These are phyloP conservation scores for Drosophila cognata DNA, from an alignment of 2,888 invertebrate species.

Conservation along the genomic window DNA sequence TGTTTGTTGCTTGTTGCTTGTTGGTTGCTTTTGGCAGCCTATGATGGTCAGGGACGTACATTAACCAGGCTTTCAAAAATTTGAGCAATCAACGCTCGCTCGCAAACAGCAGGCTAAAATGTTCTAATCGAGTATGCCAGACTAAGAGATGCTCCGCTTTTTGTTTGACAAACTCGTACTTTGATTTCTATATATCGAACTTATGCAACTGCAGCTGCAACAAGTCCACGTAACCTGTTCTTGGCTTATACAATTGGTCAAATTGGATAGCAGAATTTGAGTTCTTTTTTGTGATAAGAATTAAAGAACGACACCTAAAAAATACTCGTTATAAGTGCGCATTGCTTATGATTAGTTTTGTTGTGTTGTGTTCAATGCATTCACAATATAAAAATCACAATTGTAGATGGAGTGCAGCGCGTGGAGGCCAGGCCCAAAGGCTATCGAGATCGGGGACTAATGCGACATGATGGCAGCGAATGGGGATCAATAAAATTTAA, in stretches of 20 bases:
- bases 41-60: conserved; percentile 74
- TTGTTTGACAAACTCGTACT: not conserved
- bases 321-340: not conserved
- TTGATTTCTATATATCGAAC: not conserved
- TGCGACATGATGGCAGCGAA: conserved; percentile 40
- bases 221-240: not conserved
- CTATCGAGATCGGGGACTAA: conserved; percentile 29
- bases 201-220: not conserved
- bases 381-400: not conserved
- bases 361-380: not conserved
- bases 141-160: not conserved
- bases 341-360: not conserved
- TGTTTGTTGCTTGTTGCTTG: no score
- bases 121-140: conserved; percentile 3
- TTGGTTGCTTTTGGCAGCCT: conserved; percentile 23
- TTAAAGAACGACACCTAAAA: not conserved
- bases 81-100: conserved; percentile 13
- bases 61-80: conserved; percentile 47
- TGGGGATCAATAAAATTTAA: conserved; percentile 41
- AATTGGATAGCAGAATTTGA: not conserved
- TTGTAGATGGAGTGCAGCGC: not conserved
- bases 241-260: not conserved
- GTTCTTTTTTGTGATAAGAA: not conserved
- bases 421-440: conserved; percentile 38
- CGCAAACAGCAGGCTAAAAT: not conserved